Evolutionary conservation across 1,140 invertebrate genomes (phyloP), one percentile per base, ranked within the genome.

Genomic region (Pomacea maculata): DNA sequence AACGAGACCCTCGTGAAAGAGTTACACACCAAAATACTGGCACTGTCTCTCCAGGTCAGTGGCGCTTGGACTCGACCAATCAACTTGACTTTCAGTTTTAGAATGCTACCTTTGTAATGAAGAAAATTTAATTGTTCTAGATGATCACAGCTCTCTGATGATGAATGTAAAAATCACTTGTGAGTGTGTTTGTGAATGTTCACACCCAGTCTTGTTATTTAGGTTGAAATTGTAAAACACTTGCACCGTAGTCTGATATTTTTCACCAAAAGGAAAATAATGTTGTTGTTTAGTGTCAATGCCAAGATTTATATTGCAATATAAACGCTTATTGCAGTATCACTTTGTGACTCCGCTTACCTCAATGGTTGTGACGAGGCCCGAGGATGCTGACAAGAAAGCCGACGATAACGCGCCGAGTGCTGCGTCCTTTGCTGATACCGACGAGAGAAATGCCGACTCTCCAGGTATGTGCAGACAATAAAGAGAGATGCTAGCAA

Each of bases 261-360:
- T 45, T 45, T 45, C n/a, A 65, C 19, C 9, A 61, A 25, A 25
- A 25, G 1, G 34, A 45, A 29, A 54, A n/a, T 19, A 25, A 25
- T 25, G 7, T 9, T 14, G 64, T 19, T 25, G 7, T n/a, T 34
- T 65, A 19, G 21, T 78, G 15, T 19, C 19, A 17, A 12, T 63
- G 25, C 21, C 29, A 29, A 17, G 52, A 45, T 65, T 11, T 55
- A n/a, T 54, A 34, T 52, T 21, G 17, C 11, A 45, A 21, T 52
- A 29, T 8, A 19, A 25, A 45, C 15, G 0, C 34, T 17, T 71
- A 21, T 85, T 83, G 65, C 88, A 94, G 93, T 95, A 95, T 84
- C 93, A 93, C n/a, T 95, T 95, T 87, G 94, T 95, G 1, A 95
- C 94, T 0, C 93, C 94, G 6, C 88, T 95, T 52, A 95, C 94